Conservation (phyloP, 1,140 invertebrate genomes). For the Pinna nobilis region DNA sequence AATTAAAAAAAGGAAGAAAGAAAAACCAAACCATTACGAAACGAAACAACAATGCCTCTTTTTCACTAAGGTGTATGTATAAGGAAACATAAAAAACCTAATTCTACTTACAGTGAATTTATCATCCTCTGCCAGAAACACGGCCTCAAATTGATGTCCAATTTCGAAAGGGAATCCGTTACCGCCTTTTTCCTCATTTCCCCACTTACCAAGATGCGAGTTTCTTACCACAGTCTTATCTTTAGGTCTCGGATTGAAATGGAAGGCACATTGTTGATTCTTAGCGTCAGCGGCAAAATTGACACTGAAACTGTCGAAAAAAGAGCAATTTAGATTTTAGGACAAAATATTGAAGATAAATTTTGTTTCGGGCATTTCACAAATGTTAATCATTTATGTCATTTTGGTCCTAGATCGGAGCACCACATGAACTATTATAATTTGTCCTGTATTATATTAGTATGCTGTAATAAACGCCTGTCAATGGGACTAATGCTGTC, state of each 20-base stretch:
- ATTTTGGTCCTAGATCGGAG: not conserved
- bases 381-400: not conserved
- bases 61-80: too few relatives aligned
- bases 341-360: too few relatives aligned
- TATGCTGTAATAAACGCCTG: too few relatives aligned
- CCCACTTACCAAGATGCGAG: conserved; percentile 78
- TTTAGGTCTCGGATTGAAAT: conserved; percentile 80
- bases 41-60: too few relatives aligned
- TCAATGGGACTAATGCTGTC: too few relatives aligned
- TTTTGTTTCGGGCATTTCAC: not conserved
- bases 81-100: too few relatives aligned
- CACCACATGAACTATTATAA: not conserved
- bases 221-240: conserved; percentile 83
- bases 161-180: conserved; percentile 79
- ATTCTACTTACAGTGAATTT: conserved; percentile 80
- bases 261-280: conserved; percentile 80
- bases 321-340: not conserved
- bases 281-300: conserved; percentile 58
- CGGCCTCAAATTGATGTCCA: conserved; percentile 84
- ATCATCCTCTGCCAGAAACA: conserved; percentile 83
- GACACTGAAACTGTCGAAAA: conserved; percentile 53
- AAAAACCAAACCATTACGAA: too few relatives aligned
- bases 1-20: too few relatives aligned
- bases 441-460: not conserved
- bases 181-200: conserved; percentile 84